Evolutionary conservation across 2,797 vertebrate species (phyloP), one percentile per base, ranked within the genome.

Genomic region (Myotis pilosus): DNA sequence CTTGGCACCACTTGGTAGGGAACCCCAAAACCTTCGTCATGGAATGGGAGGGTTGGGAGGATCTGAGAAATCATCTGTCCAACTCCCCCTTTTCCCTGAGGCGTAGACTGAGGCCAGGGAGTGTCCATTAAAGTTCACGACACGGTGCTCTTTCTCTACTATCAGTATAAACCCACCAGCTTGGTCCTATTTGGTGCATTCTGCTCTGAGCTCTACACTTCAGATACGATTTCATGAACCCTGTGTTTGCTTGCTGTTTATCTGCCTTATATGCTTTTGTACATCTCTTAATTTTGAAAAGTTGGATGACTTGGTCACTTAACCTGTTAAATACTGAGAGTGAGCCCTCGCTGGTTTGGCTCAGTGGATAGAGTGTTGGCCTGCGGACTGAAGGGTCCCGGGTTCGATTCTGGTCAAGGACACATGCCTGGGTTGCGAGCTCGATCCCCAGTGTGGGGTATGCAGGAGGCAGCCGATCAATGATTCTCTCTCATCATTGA

Each of bases 261-360:
- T 30, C 30, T 76, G 16, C 72, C n/a, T 66, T 28, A 55, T 8
- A 38, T 3, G 3, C 15, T 83, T 95, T 91, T 28, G 0, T 19
- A 89, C 17, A 76, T 47, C 51, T 80, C 57, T 91, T 49, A 23
- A 30, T 76, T 76, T 89, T 91, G 55, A 57, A 92, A 94, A 87
- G 13, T 17, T 89, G n/a, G 8, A 72, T 36, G 74, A 75, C 22
- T 86, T 41, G 60, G 86, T 64, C 79, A 74, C 55, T 81, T 85
- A 47, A 82, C 30, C 75, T 68, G 30, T 66, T 41, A 89, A 92
- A 94, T 38, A 89, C 9, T 55, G 25, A 89, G 9, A 86, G 22
- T 57, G 51, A 47, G 60, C 25, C 60, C 60, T 62, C 13, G 28
- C 60, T 62, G 12, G 60, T 62, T 30, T 62, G 60, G 28, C 60